Percentiles rank a stretch among this genome's conserved stretches.
phyloP scores from a whole-genome alignment of 2,797 vertebrate species.

The Rhinatrema bivittatum region DNA sequence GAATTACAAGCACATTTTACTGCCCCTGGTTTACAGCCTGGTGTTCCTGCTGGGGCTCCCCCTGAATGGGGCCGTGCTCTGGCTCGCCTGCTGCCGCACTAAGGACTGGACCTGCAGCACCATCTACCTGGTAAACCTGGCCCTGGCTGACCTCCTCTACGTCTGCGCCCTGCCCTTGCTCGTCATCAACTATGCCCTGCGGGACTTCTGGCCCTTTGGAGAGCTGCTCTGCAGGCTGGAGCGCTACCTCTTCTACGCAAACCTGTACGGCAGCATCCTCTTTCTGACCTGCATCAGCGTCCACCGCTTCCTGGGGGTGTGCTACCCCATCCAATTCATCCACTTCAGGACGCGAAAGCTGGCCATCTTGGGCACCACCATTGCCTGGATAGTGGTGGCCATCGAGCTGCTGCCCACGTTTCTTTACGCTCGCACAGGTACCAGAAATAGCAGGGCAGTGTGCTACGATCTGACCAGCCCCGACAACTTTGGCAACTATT shows the following conservation, averaged over 20 bases:
- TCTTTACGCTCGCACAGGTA: slow-evolving; percentile 29
- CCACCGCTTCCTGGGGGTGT: slow-evolving; percentile 46
- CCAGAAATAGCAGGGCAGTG: slow-evolving; percentile 17
- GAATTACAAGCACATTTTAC: slow-evolving; percentile 35
- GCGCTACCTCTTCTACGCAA: slow-evolving; percentile 41
- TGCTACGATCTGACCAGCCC: slow-evolving; percentile 47
- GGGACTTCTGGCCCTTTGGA: slow-evolving; percentile 40
- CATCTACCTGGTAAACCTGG: slow-evolving; percentile 49
- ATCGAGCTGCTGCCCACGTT: slow-evolving; percentile 37
- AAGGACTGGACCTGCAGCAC: slow-evolving; percentile 34
- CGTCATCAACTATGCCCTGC: slow-evolving; percentile 34
- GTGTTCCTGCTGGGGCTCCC: slow-evolving; percentile 42
- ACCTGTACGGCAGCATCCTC: slow-evolving; percentile 49
- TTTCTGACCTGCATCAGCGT: slow-evolving; percentile 48
- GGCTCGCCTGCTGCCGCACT: slow-evolving; percentile 24
- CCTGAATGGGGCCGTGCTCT: slow-evolving; percentile 37
- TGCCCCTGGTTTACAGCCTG: slow-evolving; percentile 40
- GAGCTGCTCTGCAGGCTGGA: slow-evolving; percentile 37
- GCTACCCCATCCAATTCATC: slow-evolving; percentile 40
- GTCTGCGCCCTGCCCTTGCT: slow-evolving; percentile 46
- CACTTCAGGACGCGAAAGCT: slow-evolving; percentile 25
- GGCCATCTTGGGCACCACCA: background rate
- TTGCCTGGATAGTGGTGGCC: slow-evolving; percentile 35
- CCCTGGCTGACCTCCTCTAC: slow-evolving; percentile 48
- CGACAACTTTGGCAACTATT: slow-evolving; percentile 21